A percentile compares a stretch with the other conserved stretches of the same genome.
Evolutionary conservation across 2,888 invertebrate species (phyloP).

Genomic region (Acleris emargana): DNA sequence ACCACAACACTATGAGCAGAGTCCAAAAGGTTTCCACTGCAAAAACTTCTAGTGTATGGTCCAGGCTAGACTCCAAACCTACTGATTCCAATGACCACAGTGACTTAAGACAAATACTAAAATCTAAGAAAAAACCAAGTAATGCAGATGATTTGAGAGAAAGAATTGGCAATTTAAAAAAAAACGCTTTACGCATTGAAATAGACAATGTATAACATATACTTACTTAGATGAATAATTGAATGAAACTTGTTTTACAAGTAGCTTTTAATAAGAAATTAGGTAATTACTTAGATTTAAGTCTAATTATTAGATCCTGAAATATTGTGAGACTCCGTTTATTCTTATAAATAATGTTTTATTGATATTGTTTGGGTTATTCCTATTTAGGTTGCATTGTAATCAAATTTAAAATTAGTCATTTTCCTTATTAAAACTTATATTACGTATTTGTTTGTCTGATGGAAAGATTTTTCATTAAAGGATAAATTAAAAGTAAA

Average conservation of each 20-base stretch:
- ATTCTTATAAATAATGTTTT: slow-evolving; percentile 6
- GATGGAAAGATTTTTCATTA: not conserved
- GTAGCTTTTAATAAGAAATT: slow-evolving; percentile 14
- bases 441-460: not conserved
- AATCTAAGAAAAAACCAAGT: slow-evolving; percentile 56
- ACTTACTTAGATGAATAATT: slow-evolving; percentile 2
- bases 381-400: not conserved
- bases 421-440: not conserved
- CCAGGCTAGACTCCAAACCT: slow-evolving; percentile 74
- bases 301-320: not conserved
- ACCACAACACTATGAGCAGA: slow-evolving; percentile 78
- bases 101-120: slow-evolving; percentile 69
- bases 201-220: slow-evolving; percentile 68
- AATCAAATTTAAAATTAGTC: not conserved
- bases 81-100: slow-evolving; percentile 49
- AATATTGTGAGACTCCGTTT: slow-evolving; percentile 7
- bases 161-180: slow-evolving; percentile 67
- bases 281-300: slow-evolving; percentile 18
- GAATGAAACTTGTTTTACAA: slow-evolving; percentile 3
- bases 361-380: not conserved
- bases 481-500: slow-evolving; percentile 9
- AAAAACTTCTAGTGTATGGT: slow-evolving; percentile 78
- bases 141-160: slow-evolving; percentile 67
- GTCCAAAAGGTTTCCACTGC: slow-evolving; percentile 71
- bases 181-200: slow-evolving; percentile 76